Evolutionary conservation across 1,140 invertebrate species (phyloP), one percentile per base, ranked within the genome.

Genomic region (Eumeta japonica): DNA sequence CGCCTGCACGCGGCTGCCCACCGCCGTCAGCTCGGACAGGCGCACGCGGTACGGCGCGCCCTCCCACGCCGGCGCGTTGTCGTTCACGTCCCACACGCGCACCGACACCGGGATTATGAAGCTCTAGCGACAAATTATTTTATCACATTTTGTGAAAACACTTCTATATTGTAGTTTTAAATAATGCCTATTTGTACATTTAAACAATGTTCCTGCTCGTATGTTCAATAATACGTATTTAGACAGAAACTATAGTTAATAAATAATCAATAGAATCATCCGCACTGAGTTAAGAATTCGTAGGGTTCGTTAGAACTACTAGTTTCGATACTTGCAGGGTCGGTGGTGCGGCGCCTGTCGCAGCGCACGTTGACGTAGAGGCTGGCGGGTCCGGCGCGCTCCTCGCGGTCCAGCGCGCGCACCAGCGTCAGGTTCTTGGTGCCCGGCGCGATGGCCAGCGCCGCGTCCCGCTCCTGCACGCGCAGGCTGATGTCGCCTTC

Each of bases 31-130:
- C 80, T 94, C 92, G 0, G 88, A 90, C 37, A 94, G 84, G 50
- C 90, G 88, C 32, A 92, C 75, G 10, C 83, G 78, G 57, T 91
- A 93, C 3, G 90, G 90, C 3, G 87, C 85, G 40, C 88, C 89
- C 17, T 85, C 75, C 75, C 92, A 93, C 50, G 83, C 76, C 0
- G 91, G 91, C 3, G 88, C 86, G 74, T 94, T 94, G 66, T 95
- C 92, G 63, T 95, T 95, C 12, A 88, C 90, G 74, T 95, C 92
- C 14, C 86, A 91, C n/a, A 94, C 90, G 43, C 91, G 79, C 29
- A 95, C 88, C 54, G 90, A 91, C 14, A 94, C 86, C 7, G 92
- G 92, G 55, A 94, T 91, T 5, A 88, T 83, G 56, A 92, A 91
- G 45, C 84, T 89, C 87, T 90, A 60, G n/a, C n/a, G n/a, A n/a